A percentile compares a stretch with the other conserved stretches of the same genome.
phyloP scores from a whole-genome alignment of 2,797 vertebrate species.

The Ctenochaetus hawaiiensis region DNA sequence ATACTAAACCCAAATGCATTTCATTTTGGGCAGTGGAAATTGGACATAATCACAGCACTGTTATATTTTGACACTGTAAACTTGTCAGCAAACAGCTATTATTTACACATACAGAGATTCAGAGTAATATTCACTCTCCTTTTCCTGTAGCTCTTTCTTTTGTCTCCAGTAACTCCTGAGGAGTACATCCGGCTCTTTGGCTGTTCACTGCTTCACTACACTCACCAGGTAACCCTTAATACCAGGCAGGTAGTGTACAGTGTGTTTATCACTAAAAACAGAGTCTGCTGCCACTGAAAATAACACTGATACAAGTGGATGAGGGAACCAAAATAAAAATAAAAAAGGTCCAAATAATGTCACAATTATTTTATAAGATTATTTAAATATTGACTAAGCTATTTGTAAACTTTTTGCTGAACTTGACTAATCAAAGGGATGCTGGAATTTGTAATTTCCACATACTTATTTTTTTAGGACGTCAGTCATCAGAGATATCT shows the following conservation, averaged over 20 bases:
- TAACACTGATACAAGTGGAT: neutral
- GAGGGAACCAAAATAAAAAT: neutral
- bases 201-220: neutral
- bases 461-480: neutral
- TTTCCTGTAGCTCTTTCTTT: conserved; percentile 1
- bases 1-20: too few relatives aligned
- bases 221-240: neutral
- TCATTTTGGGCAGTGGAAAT: neutral
- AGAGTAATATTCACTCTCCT: neutral
- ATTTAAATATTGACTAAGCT: neutral
- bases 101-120: neutral
- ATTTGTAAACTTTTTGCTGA: too few relatives aligned
- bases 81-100: too few relatives aligned
- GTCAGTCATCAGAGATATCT: too few relatives aligned
- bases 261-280: neutral
- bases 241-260: neutral
- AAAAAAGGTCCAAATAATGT: neutral
- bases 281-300: too few relatives aligned
- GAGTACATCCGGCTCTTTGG: conserved; percentile 7
- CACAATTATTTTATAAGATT: too few relatives aligned
- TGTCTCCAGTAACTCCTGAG: neutral
- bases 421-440: too few relatives aligned
- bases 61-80: neutral
- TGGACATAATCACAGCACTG: neutral
- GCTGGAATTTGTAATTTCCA: neutral